Evolutionary conservation across 2,888 invertebrate genomes (phyloP).

Genomic region (Clistopyga incitator): DNA sequence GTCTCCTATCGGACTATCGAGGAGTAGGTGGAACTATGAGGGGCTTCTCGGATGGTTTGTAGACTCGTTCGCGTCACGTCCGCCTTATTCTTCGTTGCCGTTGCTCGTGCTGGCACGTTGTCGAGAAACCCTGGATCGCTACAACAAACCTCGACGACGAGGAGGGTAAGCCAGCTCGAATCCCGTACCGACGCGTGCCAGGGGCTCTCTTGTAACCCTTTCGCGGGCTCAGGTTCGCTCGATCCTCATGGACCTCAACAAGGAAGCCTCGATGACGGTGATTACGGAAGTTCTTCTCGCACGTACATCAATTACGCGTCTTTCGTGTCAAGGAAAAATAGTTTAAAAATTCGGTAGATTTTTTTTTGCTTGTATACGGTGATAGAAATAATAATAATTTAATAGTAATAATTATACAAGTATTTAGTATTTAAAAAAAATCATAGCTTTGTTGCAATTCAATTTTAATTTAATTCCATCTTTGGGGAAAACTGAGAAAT

Average conservation of each 20-base stretch:
- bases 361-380: too few relatives aligned
- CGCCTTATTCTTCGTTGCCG: conserved; percentile 26
- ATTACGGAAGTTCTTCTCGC: conserved; percentile 1
- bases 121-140: conserved; percentile 56
- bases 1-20: conserved; percentile 25
- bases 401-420: too few relatives aligned
- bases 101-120: conserved; percentile 18
- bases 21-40: conserved; percentile 15
- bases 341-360: too few relatives aligned
- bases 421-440: too few relatives aligned
- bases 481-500: not conserved
- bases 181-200: conserved; percentile 50
- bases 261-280: conserved; percentile 40
- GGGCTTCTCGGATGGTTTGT: conserved; percentile 62
- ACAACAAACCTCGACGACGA: conserved; percentile 22
- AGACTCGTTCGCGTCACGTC: conserved; percentile 50
- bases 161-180: conserved; percentile 4
- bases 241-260: conserved; percentile 5
- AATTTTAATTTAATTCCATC: too few relatives aligned
- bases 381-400: too few relatives aligned
- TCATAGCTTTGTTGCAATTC: too few relatives aligned
- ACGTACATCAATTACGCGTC: not conserved
- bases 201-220: conserved; percentile 55
- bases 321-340: not conserved
- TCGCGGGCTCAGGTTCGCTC: conserved; percentile 38